Base-by-base conservation (phyloP, 2,113 vertebrate genomes). In the Chaenocephalus aceratus region DNA sequence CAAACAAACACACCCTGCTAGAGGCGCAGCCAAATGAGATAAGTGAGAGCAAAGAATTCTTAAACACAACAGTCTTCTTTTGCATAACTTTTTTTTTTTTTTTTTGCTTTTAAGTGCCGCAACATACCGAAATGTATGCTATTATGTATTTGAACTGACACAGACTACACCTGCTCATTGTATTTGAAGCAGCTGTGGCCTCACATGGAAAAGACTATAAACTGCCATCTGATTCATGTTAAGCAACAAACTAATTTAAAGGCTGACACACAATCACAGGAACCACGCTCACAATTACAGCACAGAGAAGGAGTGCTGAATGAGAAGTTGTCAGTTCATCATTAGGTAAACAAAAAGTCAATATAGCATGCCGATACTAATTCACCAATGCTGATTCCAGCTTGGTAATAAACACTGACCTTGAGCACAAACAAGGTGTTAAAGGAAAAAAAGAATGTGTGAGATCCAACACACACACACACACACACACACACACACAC, bases 1-100 rank as follows among this genome's bases (percentile, higher is more conserved):
- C 75, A 82, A 68, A 83, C 75, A 78, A 72, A 67, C 83, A 80
- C 77, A 11, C 74, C 74, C 60, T 81, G 11, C 11, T n/a, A 44
- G 63, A 64, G 51, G 13, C 26, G 2, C 9, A 62, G 14, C 45
- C 11, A 45, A 53, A 72, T 82, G 36, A 64, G 48, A 58, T 10
- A 52, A n/a, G 10, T 18, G 15, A 12, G 18, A 3, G 36, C 13
- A 14, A 46, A 41, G 41, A 18, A 61, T 4, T 0, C 18, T 7
- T 6, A 49, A 44, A 66, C n/a, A 7, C 26, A 26, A 30, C 49
- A 6, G 49, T 8, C 5, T 14, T 51, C 57, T 18, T 58, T 49
- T 54, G 18, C 49, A 46, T 2, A 68, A 26, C 71, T 41, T 4
- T 1, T 34, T 49, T 59, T 34, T 62, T 23, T 1, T 21, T 21